These are phyloP conservation scores for Trypoxylus dichotomus DNA, from an alignment of 1,140 invertebrate genomes.

Conservation along the genomic window DNA sequence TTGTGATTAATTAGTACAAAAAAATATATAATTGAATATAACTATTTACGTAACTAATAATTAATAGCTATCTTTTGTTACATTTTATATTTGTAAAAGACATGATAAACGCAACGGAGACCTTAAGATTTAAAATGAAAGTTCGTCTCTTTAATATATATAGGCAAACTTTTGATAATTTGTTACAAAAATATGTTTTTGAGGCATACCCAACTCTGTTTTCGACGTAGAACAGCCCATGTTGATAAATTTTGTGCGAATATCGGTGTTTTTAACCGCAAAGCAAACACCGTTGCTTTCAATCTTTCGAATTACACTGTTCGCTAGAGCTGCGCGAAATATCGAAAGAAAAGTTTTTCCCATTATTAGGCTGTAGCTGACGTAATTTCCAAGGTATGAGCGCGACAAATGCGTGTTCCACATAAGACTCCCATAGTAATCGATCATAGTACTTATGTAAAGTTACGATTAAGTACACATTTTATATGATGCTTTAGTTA, in stretches of 20 bases:
- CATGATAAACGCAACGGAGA: not conserved
- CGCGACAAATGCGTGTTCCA: slow-evolving; percentile 10
- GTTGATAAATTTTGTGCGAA: not conserved
- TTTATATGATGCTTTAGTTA: not conserved
- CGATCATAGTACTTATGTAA: not conserved
- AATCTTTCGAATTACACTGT: not conserved
- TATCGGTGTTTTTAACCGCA: not conserved
- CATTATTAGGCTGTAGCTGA: not conserved
- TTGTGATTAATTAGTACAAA: no score
- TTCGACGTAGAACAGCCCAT: slow-evolving; percentile 25
- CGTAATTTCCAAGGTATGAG: not conserved
- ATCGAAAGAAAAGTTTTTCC: slow-evolving; percentile 20
- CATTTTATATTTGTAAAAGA: no score
- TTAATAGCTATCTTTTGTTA: not conserved
- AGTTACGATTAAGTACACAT: not conserved
- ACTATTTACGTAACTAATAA: no score
- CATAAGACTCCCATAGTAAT: not conserved
- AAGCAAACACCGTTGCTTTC: not conserved
- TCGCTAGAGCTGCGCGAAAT: not conserved
- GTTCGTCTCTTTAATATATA: slow-evolving; percentile 5
- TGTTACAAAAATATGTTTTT: not conserved
- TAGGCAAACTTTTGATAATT: not conserved
- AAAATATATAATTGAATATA: no score
- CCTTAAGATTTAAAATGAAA: not conserved
- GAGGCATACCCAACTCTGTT: slow-evolving; percentile 8